Conservation (phyloP, 2,113 vertebrate species). For the Corythornis vintsioides region DNA sequence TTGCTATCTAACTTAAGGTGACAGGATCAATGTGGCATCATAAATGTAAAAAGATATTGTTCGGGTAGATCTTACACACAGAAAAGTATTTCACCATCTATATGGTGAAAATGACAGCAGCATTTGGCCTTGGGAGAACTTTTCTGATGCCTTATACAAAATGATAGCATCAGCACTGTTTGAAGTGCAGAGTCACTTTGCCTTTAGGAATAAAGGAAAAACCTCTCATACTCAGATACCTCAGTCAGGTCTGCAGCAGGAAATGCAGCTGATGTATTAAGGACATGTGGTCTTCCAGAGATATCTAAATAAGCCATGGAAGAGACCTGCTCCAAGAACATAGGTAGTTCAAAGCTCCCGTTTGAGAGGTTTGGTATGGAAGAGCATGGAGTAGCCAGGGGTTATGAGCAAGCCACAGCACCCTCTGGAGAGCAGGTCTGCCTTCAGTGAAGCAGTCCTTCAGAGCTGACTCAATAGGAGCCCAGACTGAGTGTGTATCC, state of each 20-base stretch:
- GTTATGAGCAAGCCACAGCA: not conserved
- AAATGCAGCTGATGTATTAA: not conserved
- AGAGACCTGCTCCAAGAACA: not conserved
- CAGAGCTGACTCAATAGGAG: not conserved
- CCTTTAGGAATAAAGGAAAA: not conserved
- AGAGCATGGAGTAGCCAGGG: not conserved
- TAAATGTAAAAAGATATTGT: not conserved
- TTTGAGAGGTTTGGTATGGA: not conserved
- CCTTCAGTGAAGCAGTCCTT: not conserved
- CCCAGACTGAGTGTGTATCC: not conserved
- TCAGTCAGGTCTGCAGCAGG: not conserved
- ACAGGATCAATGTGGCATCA: not conserved
- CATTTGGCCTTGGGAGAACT: not conserved
- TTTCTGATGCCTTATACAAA: not conserved
- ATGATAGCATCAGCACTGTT: not conserved
- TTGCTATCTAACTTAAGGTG: not conserved
- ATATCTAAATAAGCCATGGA: not conserved
- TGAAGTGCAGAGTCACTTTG: not conserved
- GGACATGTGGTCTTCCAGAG: not conserved
- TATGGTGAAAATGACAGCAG: not conserved
- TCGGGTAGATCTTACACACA: not conserved
- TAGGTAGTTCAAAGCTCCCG: not conserved
- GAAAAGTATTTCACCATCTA: not conserved
- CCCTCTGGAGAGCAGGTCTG: not conserved
- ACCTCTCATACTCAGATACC: not conserved